phyloP scores from a whole-genome alignment of 2,797 vertebrate species.

The Staurois parvus region DNA sequence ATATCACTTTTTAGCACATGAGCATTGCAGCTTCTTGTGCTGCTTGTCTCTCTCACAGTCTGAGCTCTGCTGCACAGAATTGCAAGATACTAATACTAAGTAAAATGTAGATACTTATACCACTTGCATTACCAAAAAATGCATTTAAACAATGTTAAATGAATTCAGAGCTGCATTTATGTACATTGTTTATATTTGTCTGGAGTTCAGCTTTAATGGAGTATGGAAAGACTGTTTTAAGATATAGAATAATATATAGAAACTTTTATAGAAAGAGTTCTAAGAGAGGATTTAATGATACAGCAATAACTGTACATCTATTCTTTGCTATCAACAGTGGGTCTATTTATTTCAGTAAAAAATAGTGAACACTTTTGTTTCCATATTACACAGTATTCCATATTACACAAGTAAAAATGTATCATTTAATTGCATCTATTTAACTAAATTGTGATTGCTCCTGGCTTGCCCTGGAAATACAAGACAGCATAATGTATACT shows the following conservation, averaged over 20 bases:
- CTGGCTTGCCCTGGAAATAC: background rate
- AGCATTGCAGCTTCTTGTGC: too few relatives aligned
- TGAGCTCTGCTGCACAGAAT: too few relatives aligned
- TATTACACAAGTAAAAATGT: background rate
- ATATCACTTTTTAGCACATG: too few relatives aligned
- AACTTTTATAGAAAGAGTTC: too few relatives aligned
- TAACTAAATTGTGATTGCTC: background rate
- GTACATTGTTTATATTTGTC: background rate
- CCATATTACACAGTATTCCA: background rate
- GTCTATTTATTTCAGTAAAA: background rate
- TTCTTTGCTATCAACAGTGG: background rate
- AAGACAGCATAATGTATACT: conserved; percentile 4
- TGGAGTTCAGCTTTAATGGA: background rate
- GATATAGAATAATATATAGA: background rate
- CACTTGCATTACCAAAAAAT: too few relatives aligned
- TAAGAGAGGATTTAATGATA: background rate
- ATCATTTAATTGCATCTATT: conserved; percentile 5
- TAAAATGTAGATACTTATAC: too few relatives aligned
- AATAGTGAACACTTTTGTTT: background rate
- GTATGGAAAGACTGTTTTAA: background rate
- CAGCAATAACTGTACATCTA: background rate
- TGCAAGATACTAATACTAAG: too few relatives aligned
- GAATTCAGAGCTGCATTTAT: background rate
- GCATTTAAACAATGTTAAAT: background rate
- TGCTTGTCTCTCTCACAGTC: too few relatives aligned